phyloP scores from a whole-genome alignment of 2,113 vertebrate species.

The Channa maculata region DNA sequence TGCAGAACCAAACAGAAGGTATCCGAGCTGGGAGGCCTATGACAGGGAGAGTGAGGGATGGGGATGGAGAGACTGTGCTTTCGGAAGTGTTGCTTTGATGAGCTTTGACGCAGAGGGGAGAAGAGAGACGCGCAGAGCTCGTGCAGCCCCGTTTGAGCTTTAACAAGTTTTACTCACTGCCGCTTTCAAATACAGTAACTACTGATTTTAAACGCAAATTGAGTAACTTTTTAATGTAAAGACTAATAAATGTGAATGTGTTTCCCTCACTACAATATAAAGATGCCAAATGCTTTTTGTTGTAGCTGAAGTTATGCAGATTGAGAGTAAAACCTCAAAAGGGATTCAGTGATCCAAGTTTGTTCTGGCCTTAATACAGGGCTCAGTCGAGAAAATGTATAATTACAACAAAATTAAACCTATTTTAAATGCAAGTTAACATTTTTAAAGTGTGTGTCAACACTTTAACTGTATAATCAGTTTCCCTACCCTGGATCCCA shows the following conservation, averaged over 20 bases:
- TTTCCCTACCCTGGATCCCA: background rate
- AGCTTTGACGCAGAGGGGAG: slow-evolving; percentile 39
- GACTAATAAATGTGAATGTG: background rate
- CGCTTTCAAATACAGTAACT: background rate
- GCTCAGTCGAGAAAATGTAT: no score
- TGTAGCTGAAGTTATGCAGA: no score
- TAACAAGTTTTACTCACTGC: slow-evolving; percentile 14
- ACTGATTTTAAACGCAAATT: background rate
- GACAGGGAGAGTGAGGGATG: slow-evolving; percentile 44
- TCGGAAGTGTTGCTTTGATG: slow-evolving; percentile 46
- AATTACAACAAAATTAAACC: no score
- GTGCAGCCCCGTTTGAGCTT: slow-evolving; percentile 2
- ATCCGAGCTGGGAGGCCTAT: slow-evolving; percentile 48
- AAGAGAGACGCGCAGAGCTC: slow-evolving; percentile 32
- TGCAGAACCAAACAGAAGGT: slow-evolving; percentile 29
- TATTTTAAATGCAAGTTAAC: no score
- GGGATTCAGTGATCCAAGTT: no score
- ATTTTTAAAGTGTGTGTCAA: background rate
- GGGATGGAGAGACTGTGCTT: slow-evolving; percentile 43
- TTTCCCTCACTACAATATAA: background rate
- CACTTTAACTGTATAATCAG: background rate
- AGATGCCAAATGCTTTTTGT: background rate
- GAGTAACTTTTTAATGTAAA: background rate
- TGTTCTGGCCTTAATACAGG: no score
- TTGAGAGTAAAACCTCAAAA: no score